Base-by-base conservation (phyloP, 1,140 invertebrate species). In the Drosophila nikananu region DNA sequence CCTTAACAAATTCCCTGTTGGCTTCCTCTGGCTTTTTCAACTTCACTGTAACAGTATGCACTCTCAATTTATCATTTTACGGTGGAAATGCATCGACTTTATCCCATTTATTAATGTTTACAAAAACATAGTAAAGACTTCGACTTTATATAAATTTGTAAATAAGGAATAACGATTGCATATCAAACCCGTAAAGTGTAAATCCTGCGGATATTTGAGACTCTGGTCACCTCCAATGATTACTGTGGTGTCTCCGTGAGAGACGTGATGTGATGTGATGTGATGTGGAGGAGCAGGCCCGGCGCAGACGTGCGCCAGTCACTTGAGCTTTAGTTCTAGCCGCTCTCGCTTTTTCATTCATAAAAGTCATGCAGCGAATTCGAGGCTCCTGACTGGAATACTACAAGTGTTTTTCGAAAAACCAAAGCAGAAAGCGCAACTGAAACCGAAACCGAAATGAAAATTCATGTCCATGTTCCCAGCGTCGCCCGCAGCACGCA, bases 361-460 rank as follows among this genome's bases (percentile, higher is more conserved):
- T 87, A 83, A 77, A 86, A 83, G 59, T 73, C 82, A 81, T 76
- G 81, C 81, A 77, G 80, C 82, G 59, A 75, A 79, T 86, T 81
- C 55, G 46, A 62, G 70, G 66, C 84, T 87, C 84, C 84, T 87
- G 84, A 87, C 84, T 87, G 84, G 84, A 83, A 87, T 87, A 87
- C 67, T 87, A 87, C 67, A 77, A 57, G 60, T 73, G 65, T 77
- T 86, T 86, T 87, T 86, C 67, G 71, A 83, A 86, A 86, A 87
- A 89, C 77, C 80, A 64, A 86, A 84, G 65, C 74, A 77, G 61
- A 84, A 82, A 86, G 76, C 19, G 77, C 67, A 73, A 80, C 71
- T 32, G 72, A 84, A 86, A 84, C 82, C 23, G 70, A 86, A 81
- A 78, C 78, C 57, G 70, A 86, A 82, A 77, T 71, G 61, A 86